Evolutionary conservation across 2,797 vertebrate species (phyloP).

Genomic region (Oryzias dopingdopingensis): DNA sequence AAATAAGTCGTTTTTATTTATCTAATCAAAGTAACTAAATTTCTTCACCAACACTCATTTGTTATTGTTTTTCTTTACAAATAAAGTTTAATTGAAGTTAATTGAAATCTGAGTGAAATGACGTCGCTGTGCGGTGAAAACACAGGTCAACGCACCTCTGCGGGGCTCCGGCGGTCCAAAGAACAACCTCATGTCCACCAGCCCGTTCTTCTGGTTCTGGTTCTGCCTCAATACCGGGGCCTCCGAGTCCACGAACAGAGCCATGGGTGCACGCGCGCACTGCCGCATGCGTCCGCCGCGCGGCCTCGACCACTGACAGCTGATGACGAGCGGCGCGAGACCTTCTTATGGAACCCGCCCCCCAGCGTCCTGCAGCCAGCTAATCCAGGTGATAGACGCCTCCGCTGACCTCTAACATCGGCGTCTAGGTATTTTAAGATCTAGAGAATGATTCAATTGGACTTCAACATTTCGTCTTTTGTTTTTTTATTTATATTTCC

Average conservation of each 20-base stretch:
- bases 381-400: constrained; percentile 35
- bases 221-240: constrained; percentile 41
- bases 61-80: too few species aligned
- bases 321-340: constrained; percentile 15
- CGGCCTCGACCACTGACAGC: constrained; percentile 2
- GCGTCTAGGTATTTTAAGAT: too few species aligned
- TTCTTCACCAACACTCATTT: too few species aligned
- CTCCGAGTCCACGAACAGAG: constrained; percentile 57
- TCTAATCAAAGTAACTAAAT: too few species aligned
- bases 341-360: too few species aligned
- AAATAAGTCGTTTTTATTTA: too few species aligned
- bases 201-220: constrained; percentile 32
- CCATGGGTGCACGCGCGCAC: constrained; percentile 31
- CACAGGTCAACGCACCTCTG: constrained; percentile 43
- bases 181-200: constrained; percentile 47
- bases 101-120: too few species aligned
- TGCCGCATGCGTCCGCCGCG: background rate
- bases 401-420: background rate
- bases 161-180: constrained; percentile 47
- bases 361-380: background rate
- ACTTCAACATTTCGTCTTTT: too few species aligned
- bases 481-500: too few species aligned
- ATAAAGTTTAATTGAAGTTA: too few species aligned
- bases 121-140: too few species aligned
- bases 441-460: too few species aligned